Percentiles rank a stretch among this genome's conserved stretches.
Conservation (phyloP, 53 echinoderm and acorn worm genomes). For the Hippasteria phrygiana region DNA sequence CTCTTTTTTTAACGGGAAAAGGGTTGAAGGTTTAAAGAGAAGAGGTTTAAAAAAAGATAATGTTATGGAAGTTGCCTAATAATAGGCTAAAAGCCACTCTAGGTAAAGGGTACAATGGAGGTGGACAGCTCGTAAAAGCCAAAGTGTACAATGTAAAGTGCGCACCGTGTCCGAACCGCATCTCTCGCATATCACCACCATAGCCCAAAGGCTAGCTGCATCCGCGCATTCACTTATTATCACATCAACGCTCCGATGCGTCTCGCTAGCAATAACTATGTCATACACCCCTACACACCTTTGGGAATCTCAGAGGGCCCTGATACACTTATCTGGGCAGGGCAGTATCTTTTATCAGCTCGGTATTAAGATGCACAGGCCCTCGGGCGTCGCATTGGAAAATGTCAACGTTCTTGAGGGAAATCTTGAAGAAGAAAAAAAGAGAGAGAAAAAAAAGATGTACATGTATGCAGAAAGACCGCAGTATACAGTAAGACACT, state of each 20-base stretch:
- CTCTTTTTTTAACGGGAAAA: too few relatives aligned
- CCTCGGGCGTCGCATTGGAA: slow-evolving; percentile 19
- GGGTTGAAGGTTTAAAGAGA: too few relatives aligned
- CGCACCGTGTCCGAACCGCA: background rate
- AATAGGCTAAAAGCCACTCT: too few relatives aligned
- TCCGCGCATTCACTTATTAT: slow-evolving; percentile 14
- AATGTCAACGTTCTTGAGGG: slow-evolving; percentile 62
- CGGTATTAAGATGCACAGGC: slow-evolving; percentile 19
- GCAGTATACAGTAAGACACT: too few relatives aligned
- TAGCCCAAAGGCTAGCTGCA: slow-evolving; percentile 2
- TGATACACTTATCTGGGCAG: background rate
- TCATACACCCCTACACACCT: slow-evolving; percentile 47
- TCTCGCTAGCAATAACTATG: slow-evolving; percentile 36
- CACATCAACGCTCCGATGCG: slow-evolving; percentile 33
- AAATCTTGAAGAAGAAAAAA: slow-evolving; percentile 38
- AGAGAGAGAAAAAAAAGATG: background rate
- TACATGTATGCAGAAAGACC: too few relatives aligned
- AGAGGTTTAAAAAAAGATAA: too few relatives aligned
- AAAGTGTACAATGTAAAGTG: background rate
- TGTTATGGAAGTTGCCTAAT: too few relatives aligned
- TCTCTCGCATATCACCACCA: background rate
- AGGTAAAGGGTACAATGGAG: too few relatives aligned
- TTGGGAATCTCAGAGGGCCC: slow-evolving; percentile 18
- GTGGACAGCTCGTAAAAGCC: background rate
- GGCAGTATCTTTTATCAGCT: slow-evolving; percentile 15